Evolutionary conservation across 2,797 vertebrate species (phyloP), one percentile per base, ranked within the genome.

Genomic region (Vireo griseus): DNA sequence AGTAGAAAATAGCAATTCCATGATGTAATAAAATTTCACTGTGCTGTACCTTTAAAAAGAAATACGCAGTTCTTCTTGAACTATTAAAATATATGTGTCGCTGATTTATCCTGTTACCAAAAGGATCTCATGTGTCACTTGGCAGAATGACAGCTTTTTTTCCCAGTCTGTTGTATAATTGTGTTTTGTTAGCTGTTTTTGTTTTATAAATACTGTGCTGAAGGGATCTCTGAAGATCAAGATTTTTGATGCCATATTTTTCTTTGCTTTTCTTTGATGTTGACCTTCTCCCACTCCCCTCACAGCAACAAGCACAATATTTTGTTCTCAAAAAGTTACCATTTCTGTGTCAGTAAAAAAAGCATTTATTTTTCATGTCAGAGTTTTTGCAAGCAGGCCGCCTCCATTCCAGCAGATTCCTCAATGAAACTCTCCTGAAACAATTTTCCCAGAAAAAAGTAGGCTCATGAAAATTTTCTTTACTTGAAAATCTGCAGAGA

Each of bases 111-210:
- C 67, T 82, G 74, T 95, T 96, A 92, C 65, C 72, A 75, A 86
- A 96, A 94, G 45, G 72, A 78, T 90, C 81, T 96, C 69, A 39
- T 95, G 87, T 94, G 82, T 95, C 74, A 59, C 79, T 95, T 97
- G 95, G 96, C 95, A 94, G 69, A 86, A 80, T 76, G 92, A 94
- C 92, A 94, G 79, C 14, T 72, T 84, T 92, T 85, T 93, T 87
- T 33, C 40, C 44, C 63, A 78, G 33, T 61, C 91, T 72, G 90
- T 95, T 95, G 95, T 94, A 96, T 92, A 96, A 96, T 94, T 91
- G 26, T 96, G 90, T 95, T 96, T 96, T 96, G 79, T 94, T 96
- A 97, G 95, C 95, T 96, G 95, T 88, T 97, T 96, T 96, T 97
- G 89, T 94, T 97, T 96, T 91, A 95, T 91, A 97, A 96, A 96